phyloP scores from a whole-genome alignment of 2,888 invertebrate species.

The Aradus depressus region DNA sequence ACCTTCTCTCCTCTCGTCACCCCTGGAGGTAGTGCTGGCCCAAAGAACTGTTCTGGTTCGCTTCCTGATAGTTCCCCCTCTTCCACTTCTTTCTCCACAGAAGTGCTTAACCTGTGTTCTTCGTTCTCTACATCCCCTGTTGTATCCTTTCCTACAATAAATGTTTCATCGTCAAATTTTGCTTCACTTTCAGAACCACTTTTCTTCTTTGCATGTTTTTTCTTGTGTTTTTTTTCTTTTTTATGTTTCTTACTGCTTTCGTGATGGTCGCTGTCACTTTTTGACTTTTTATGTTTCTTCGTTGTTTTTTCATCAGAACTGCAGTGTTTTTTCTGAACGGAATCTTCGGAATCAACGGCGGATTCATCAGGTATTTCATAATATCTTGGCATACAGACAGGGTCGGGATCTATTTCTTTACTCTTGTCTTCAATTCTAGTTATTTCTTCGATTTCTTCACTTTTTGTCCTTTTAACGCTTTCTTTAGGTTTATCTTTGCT shows the following conservation, averaged over 20 bases:
- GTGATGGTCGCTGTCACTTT: slow-evolving; percentile 3
- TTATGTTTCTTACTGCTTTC: slow-evolving; percentile 12
- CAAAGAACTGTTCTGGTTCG: slow-evolving; percentile 16
- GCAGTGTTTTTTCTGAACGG: neutral
- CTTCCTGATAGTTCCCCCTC: slow-evolving; percentile 16
- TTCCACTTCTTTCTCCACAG: slow-evolving; percentile 4
- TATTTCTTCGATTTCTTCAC: neutral
- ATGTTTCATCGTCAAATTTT: neutral
- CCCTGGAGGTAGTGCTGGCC: slow-evolving; percentile 16
- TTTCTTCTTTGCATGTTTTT: slow-evolving; percentile 7
- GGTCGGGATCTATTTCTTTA: slow-evolving; percentile 3
- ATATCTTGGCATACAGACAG: slow-evolving; percentile 2
- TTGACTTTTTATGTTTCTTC: slow-evolving; percentile 7
- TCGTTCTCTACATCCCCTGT: slow-evolving; percentile 8
- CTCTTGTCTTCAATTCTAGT: slow-evolving; percentile 1
- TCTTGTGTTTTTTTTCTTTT: slow-evolving; percentile 15
- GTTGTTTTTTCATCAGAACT: slow-evolving; percentile 1
- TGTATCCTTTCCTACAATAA: slow-evolving; percentile 5
- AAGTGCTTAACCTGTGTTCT: neutral
- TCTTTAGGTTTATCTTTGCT: neutral
- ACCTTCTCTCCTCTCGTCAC: slow-evolving; percentile 4
- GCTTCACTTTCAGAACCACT: neutral
- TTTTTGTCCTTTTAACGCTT: neutral
- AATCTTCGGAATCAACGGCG: slow-evolving; percentile 1
- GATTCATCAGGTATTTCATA: slow-evolving; percentile 11